Percentiles rank a stretch among this genome's conserved stretches.
phyloP scores from a whole-genome alignment of 2,113 vertebrate species.

The Austrofundulus limnaeus region DNA sequence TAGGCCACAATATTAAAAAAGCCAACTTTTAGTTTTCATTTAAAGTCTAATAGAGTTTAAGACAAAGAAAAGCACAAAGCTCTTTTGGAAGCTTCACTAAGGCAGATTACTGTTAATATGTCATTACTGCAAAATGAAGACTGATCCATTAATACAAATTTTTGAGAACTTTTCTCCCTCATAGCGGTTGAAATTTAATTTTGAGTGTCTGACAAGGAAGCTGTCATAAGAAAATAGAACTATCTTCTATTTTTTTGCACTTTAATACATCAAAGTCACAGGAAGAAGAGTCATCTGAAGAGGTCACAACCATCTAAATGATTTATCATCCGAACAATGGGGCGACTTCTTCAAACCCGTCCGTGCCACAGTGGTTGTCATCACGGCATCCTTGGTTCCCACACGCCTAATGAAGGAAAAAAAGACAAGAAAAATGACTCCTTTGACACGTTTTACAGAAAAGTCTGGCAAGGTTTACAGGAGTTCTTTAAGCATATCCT shows the following conservation, averaged over 20 bases:
- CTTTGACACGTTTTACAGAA: conserved; percentile 69
- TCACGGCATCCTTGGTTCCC: conserved; percentile 75
- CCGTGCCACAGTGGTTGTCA: conserved; percentile 59
- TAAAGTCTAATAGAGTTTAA: too few relatives aligned
- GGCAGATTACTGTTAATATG: neutral
- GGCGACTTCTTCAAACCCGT: conserved; percentile 58
- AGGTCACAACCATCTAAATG: conserved; percentile 55
- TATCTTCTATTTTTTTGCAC: conserved; percentile 49
- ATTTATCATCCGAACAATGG: conserved; percentile 77
- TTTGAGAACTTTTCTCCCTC: conserved; percentile 10
- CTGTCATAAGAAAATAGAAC: conserved; percentile 40
- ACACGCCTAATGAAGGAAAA: conserved; percentile 49
- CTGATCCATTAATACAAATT: neutral
- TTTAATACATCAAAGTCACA: conserved; percentile 65
- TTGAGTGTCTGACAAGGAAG: conserved; percentile 39
- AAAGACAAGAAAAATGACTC: conserved; percentile 59
- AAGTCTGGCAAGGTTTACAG: conserved; percentile 49
- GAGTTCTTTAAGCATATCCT: conserved; percentile 72
- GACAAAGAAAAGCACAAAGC: too few relatives aligned
- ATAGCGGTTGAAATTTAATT: conserved; percentile 17
- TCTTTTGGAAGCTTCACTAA: neutral
- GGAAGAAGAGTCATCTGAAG: conserved; percentile 52
- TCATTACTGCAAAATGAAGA: neutral
- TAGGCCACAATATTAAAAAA: too few relatives aligned
- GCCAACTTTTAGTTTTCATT: too few relatives aligned